Evolutionary conservation across 2,888 invertebrate species (phyloP).

Genomic region (Acleris holmiana): DNA sequence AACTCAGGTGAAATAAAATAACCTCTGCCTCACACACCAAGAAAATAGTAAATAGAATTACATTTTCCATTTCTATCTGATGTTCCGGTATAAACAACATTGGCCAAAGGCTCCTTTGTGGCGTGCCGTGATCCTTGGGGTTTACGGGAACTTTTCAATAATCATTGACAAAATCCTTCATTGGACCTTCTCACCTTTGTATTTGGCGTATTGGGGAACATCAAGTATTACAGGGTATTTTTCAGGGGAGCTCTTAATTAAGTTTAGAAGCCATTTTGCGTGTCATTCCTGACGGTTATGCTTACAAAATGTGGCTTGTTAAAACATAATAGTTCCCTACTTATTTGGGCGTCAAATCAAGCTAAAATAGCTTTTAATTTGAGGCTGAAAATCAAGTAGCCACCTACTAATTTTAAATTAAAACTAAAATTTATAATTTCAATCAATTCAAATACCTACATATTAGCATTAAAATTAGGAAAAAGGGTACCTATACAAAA

Average conservation of each 20-base stretch:
- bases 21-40: background rate
- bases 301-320: too few relatives aligned
- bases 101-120: constrained; percentile 60
- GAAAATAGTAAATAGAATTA: constrained; percentile 1
- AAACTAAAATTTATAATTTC: too few relatives aligned
- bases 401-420: too few relatives aligned
- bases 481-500: too few relatives aligned
- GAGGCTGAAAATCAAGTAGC: too few relatives aligned
- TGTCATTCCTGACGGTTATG: too few relatives aligned
- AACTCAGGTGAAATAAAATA: too few relatives aligned
- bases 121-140: constrained; percentile 54
- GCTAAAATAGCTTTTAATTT: too few relatives aligned
- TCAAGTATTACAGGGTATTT: constrained; percentile 4
- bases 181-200: constrained; percentile 56
- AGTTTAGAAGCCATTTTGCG: background rate
- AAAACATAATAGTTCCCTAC: too few relatives aligned
- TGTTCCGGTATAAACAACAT: constrained; percentile 58
- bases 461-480: too few relatives aligned
- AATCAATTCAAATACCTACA: too few relatives aligned
- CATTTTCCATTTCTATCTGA: constrained; percentile 59
- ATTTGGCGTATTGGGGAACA: constrained; percentile 41
- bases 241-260: constrained; percentile 12
- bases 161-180: constrained; percentile 58
- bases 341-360: too few relatives aligned
- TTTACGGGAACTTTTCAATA: constrained; percentile 70